phyloP scores from a whole-genome alignment of 2,888 invertebrate species.

The Tyria jacobaeae region DNA sequence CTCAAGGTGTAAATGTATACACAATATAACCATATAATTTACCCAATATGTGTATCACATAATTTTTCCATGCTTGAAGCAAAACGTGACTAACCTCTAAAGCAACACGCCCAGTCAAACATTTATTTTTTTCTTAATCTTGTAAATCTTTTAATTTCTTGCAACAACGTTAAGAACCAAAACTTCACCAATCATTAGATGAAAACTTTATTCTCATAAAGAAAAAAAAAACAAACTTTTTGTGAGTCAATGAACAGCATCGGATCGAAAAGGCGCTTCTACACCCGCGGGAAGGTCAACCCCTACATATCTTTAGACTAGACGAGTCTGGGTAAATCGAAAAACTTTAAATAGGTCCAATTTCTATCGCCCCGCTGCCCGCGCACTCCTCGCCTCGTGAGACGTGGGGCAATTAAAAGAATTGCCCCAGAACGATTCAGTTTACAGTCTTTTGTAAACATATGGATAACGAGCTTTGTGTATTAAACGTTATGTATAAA shows the following conservation, averaged over 20 bases:
- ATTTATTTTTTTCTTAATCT: background rate
- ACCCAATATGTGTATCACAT: no score
- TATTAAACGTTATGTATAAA: background rate
- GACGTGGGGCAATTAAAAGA: slow-evolving; percentile 82
- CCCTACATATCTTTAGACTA: slow-evolving; percentile 56
- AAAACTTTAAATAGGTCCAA: slow-evolving; percentile 82
- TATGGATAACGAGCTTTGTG: slow-evolving; percentile 22
- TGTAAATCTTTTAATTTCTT: background rate
- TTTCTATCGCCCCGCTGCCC: slow-evolving; percentile 53
- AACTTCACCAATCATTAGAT: background rate
- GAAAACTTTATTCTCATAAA: slow-evolving; percentile 18
- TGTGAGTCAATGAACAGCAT: slow-evolving; percentile 23
- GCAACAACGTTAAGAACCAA: background rate
- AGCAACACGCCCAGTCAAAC: no score
- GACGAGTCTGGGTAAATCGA: slow-evolving; percentile 75
- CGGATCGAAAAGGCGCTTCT: slow-evolving; percentile 19
- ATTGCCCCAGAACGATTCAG: slow-evolving; percentile 68
- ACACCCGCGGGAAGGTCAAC: slow-evolving; percentile 45
- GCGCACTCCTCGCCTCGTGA: slow-evolving; percentile 48
- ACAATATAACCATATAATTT: no score
- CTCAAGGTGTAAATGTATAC: no score
- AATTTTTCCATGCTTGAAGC: no score
- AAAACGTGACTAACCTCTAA: no score
- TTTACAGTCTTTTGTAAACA: slow-evolving; percentile 53
- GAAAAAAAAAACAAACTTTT: slow-evolving; percentile 26